These are phyloP conservation scores for Leucoma salicis DNA, from an alignment of 2,888 invertebrate genomes.

Conservation along the genomic window DNA sequence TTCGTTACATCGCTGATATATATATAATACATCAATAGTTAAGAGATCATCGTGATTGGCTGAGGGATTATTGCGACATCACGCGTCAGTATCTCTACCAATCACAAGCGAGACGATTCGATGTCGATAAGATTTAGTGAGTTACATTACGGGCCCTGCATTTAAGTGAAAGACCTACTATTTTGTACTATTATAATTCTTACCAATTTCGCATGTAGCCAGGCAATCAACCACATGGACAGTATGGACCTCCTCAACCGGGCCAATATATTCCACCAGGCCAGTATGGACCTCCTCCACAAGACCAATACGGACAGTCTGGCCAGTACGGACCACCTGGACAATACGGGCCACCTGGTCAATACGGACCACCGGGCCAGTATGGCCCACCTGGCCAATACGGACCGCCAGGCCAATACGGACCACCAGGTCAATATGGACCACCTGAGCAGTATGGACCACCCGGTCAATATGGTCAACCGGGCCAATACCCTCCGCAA, in stretches of 20 bases:
- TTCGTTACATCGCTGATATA: too few species aligned
- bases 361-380: background rate
- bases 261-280: background rate
- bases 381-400: background rate
- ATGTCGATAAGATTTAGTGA: too few species aligned
- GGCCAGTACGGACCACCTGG: background rate
- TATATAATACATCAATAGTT: too few species aligned
- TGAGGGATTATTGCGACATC: too few species aligned
- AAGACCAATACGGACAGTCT: background rate
- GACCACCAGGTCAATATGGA: background rate
- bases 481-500: background rate
- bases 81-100: too few species aligned
- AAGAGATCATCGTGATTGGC: too few species aligned
- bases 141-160: too few species aligned
- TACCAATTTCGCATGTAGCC: too few species aligned
- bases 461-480: background rate
- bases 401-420: background rate
- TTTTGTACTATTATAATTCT: too few species aligned
- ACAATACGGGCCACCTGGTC: background rate
- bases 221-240: background rate
- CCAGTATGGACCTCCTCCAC: background rate
- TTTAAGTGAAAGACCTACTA: too few species aligned
- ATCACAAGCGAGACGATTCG: too few species aligned
- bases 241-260: background rate
- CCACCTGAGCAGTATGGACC: background rate